These are phyloP conservation scores for Tribolium freemani DNA, from an alignment of 2,888 invertebrate genomes.

Conservation along the genomic window DNA sequence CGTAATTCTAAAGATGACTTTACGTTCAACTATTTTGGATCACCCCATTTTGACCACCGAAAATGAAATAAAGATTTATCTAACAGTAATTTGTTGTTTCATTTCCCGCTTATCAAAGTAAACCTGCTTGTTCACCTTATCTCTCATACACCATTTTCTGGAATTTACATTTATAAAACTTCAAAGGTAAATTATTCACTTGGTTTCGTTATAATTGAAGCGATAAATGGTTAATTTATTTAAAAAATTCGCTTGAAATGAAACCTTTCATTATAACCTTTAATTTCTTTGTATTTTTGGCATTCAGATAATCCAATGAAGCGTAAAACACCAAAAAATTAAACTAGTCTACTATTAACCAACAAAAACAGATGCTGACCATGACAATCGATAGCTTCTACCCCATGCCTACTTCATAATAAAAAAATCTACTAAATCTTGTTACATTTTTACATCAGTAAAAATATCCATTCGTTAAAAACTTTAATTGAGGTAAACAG, in stretches of 20 bases:
- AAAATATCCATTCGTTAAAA: too few relatives aligned
- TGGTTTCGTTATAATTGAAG: neutral
- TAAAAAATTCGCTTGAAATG: neutral
- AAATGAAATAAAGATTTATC: neutral
- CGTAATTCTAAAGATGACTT: too few relatives aligned
- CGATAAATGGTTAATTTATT: neutral
- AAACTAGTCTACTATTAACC: too few relatives aligned
- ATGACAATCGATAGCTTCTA: neutral
- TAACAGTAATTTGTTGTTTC: neutral
- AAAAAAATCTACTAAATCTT: neutral
- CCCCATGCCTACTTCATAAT: neutral
- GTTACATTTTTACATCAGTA: neutral
- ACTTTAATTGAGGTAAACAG: neutral
- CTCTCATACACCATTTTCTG: neutral
- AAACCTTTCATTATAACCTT: neutral
- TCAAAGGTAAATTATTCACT: neutral
- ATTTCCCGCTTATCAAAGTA: neutral
- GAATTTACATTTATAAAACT: neutral
- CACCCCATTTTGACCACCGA: neutral
- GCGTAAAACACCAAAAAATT: too few relatives aligned
- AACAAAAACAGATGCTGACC: neutral
- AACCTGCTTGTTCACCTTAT: neutral
- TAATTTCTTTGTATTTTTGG: neutral
- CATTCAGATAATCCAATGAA: too few relatives aligned
- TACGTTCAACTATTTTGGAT: neutral